Evolutionary conservation across 2,888 invertebrate species (phyloP).

Genomic region (Folsomia manolachei): DNA sequence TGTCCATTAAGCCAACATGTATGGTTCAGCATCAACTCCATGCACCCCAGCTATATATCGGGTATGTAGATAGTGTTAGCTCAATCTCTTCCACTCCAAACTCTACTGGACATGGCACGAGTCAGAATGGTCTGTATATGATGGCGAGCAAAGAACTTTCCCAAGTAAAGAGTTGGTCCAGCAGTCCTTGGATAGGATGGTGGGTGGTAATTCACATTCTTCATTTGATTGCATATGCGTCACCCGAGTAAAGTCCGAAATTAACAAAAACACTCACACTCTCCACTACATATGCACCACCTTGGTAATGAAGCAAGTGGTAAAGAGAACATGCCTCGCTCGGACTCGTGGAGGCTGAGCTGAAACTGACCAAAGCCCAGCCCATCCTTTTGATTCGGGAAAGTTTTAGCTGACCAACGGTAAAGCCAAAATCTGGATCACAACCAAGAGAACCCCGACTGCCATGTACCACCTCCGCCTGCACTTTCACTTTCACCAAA

Average conservation of each 20-base stretch:
- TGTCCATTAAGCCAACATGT: background rate
- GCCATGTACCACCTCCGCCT: background rate
- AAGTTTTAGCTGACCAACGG: background rate
- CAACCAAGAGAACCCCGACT: background rate
- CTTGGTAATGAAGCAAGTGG: background rate
- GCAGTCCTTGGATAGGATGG: background rate
- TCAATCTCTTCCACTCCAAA: too few relatives aligned
- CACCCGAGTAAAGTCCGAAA: constrained; percentile 11
- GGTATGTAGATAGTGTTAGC: too few relatives aligned
- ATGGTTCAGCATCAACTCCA: background rate
- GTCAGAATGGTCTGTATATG: background rate
- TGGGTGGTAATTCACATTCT: constrained; percentile 11
- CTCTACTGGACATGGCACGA: background rate
- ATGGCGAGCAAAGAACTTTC: too few relatives aligned
- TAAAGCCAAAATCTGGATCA: background rate
- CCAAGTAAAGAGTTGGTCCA: too few relatives aligned
- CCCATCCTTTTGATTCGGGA: background rate
- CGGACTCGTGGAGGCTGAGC: background rate
- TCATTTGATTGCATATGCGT: constrained; percentile 15
- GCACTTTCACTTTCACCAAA: background rate
- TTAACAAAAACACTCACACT: constrained; percentile 2
- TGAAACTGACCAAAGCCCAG: background rate
- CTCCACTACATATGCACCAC: background rate
- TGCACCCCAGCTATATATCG: too few relatives aligned
- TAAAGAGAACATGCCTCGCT: background rate